Base-by-base conservation (phyloP, 2,797 vertebrate genomes). In the Schizothorax lantsangensis region DNA sequence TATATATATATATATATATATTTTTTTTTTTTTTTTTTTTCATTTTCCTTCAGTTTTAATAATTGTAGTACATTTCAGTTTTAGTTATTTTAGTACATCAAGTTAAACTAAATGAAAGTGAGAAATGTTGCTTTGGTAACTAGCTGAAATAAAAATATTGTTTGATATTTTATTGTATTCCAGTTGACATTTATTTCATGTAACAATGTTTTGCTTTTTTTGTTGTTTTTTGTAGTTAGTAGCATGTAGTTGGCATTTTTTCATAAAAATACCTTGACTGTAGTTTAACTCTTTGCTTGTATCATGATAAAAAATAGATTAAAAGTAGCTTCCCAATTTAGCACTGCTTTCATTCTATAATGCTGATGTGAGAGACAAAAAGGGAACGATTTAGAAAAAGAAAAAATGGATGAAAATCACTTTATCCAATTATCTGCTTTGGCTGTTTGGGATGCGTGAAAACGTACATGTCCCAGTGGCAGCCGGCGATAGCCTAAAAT, bases 361-460 rank as follows among this genome's bases (percentile, higher is more conserved):
- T 38, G 33, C 19, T 23, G 49, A 78, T 57, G 49, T 30, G 38
- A 62, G 23, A 62, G 6, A 30, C 45, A 26, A 64, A 62, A 6
- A 57, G 9, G 14, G 15, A 36, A 36, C 1, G 19, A 6, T 40
- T 71, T 1, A 30, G 30, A 43, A 64, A 33, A 64, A 84, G n/a
- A 75, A 36, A 36, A 68, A 26, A 5, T 80, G 75, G 86, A 83
- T 21, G 59, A 68, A 86, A 83, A 87, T 85, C 49, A 71, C 71
- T 88, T 84, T 81, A 83, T 87, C 84, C 86, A 85, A 89, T 90
- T 89, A 89, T 74, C 66, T 83, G 54, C 40, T 79, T 86, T 88
- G 87, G 81, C 83, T 87, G 78, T 72, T 69, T 71, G 69, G 62
- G 33, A 79, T n/a, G 71, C 79, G 82, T 86, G 66, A 86, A 89